These are phyloP conservation scores for Triplophysa yarkandensis DNA, from an alignment of 2,797 vertebrate species.

Conservation along the genomic window DNA sequence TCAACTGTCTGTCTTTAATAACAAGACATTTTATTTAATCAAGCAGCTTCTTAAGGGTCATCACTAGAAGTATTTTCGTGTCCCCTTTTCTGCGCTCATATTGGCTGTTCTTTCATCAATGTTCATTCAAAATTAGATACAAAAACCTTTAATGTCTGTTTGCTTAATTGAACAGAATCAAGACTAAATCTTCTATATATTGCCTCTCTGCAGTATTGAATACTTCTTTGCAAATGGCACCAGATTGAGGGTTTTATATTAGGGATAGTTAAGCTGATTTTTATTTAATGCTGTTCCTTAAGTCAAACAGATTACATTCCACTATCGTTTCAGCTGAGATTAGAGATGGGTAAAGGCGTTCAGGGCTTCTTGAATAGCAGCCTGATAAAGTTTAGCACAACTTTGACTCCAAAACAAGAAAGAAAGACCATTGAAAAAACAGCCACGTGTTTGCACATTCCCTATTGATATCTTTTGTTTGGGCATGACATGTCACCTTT, in stretches of 20 bases:
- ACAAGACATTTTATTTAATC: too few species aligned
- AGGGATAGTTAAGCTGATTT: conserved; percentile 7
- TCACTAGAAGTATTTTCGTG: too few species aligned
- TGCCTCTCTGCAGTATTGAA: neutral
- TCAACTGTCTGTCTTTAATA: too few species aligned
- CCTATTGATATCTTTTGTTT: neutral
- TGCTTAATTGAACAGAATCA: too few species aligned
- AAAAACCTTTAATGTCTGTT: too few species aligned
- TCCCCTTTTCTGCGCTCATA: too few species aligned
- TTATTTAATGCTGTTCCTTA: conserved; percentile 34
- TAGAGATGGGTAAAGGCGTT: conserved; percentile 21
- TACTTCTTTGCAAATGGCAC: neutral
- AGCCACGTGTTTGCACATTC: neutral
- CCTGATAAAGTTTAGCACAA: neutral
- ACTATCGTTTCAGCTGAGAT: conserved; percentile 15
- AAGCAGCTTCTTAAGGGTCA: too few species aligned
- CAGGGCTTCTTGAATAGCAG: neutral
- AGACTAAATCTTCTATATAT: too few species aligned
- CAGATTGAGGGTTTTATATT: conserved; percentile 11
- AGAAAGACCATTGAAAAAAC: neutral
- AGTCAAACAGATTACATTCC: conserved; percentile 22
- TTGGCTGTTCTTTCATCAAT: too few species aligned
- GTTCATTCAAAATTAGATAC: too few species aligned
- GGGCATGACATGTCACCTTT: neutral
- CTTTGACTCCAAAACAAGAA: neutral